Base-by-base conservation (phyloP, 2,888 invertebrate species). In the Coenonympha glycerion region DNA sequence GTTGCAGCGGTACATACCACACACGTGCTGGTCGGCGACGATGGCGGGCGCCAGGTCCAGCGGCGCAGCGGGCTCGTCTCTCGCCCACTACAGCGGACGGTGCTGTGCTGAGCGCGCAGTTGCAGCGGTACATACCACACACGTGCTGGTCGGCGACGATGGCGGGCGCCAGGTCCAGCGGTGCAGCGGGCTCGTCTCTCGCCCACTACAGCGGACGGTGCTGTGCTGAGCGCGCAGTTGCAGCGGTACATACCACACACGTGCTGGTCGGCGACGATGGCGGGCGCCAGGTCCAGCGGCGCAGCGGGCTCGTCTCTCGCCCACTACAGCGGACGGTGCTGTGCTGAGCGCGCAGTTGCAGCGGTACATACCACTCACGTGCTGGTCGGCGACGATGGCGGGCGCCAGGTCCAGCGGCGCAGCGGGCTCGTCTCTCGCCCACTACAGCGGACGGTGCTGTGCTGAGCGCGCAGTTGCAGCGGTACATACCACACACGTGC, bases 31-130 rank as follows among this genome's bases (percentile, higher is more conserved):
- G 42, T 81, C 76, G n/a, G 69, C 61, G 42, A 86, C 55, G 28
- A 85, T 60, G 28, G 83, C 84, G 21, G 86, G 84, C 40, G 83
- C n/a, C n/a, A n/a, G n/a, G n/a, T n/a, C n/a, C n/a, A n/a, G n/a
- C n/a, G n/a, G n/a, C n/a, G n/a, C n/a, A n/a, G n/a, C n/a, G n/a
- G n/a, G n/a, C n/a, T n/a, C n/a, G n/a, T n/a, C n/a, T n/a, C n/a
- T n/a, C n/a, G n/a, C n/a, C n/a, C n/a, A n/a, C n/a, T n/a, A n/a
- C n/a, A n/a, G n/a, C n/a, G n/a, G n/a, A n/a, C n/a, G n/a, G n/a
- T n/a, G n/a, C n/a, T n/a, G n/a, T n/a, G n/a, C n/a, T n/a, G n/a
- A n/a, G n/a, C n/a, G n/a, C n/a, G n/a, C 8, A 8, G 1, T 9
- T 9, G 24, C 9, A 2, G 24, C 26, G n/a, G 26, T 6, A 63